A percentile compares a stretch with the other conserved stretches of the same genome.
These are phyloP conservation scores for Caenorhabditis wallacei DNA, from an alignment of 2,888 invertebrate genomes.

Conservation along the genomic window DNA sequence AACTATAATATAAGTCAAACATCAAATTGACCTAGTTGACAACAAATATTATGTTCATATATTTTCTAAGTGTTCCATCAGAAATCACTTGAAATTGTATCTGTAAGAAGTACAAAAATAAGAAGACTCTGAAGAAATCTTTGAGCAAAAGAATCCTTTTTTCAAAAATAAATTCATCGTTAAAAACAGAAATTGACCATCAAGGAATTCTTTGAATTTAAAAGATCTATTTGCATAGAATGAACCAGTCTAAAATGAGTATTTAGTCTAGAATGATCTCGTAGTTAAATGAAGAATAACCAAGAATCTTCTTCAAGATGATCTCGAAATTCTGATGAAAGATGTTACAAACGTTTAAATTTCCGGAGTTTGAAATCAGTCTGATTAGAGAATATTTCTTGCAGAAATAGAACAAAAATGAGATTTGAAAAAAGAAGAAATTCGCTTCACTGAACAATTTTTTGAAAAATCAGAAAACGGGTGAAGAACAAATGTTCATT, in stretches of 20 bases:
- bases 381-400: slow-evolving; percentile 2
- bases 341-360: not conserved
- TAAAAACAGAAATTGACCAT: not conserved
- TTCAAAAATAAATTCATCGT: not conserved
- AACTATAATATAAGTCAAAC: too few species aligned
- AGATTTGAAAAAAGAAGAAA: not conserved
- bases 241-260: not conserved
- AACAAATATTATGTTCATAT: too few species aligned
- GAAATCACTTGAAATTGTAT: too few species aligned
- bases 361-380: slow-evolving; percentile 6
- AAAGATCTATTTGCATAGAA: slow-evolving; percentile 7
- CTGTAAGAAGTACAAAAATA: too few species aligned
- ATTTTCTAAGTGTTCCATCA: too few species aligned
- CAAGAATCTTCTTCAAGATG: not conserved
- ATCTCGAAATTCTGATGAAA: slow-evolving; percentile 2
- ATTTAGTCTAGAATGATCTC: not conserved
- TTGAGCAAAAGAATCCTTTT: not conserved
- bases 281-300: not conserved
- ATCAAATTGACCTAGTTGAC: too few species aligned
- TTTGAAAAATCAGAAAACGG: not conserved
- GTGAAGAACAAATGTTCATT: slow-evolving; percentile 7
- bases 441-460: slow-evolving; percentile 1
- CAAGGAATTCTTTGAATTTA: not conserved
- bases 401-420: slow-evolving; percentile 10
- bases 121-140: too few species aligned